Percentiles rank a stretch among this genome's conserved stretches.
These are phyloP conservation scores for Uria aalge DNA, from an alignment of 2,113 vertebrate genomes.

Conservation along the genomic window DNA sequence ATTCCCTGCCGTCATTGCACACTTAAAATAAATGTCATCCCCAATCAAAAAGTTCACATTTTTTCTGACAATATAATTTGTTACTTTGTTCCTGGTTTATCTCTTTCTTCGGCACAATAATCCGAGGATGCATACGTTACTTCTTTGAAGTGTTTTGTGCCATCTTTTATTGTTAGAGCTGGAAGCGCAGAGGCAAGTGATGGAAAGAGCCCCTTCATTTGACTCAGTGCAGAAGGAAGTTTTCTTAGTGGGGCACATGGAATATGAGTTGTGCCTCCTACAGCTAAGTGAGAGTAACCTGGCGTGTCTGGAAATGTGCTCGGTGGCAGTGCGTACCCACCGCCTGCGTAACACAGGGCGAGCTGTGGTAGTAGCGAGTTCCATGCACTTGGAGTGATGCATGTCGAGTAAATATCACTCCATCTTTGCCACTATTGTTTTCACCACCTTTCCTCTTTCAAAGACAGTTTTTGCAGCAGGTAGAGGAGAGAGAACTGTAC, in stretches of 20 bases:
- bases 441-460: neutral
- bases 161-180: constrained; percentile 29
- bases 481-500: neutral
- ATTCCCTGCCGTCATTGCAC: constrained; percentile 82
- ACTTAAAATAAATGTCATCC: constrained; percentile 87
- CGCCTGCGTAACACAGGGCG: fast-evolving
- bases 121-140: neutral
- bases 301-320: neutral
- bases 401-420: neutral
- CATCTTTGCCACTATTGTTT: neutral
- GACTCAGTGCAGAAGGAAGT: neutral
- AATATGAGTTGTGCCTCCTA: neutral
- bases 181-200: neutral
- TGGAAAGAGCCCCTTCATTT: neutral
- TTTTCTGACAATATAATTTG: constrained; percentile 85
- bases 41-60: constrained; percentile 84
- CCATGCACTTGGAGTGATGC: fast-evolving
- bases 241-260: neutral
- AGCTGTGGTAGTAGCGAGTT: neutral
- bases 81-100: constrained; percentile 79
- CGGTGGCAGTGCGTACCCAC: neutral
- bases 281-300: neutral
- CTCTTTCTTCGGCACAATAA: constrained; percentile 60
- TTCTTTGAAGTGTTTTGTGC: constrained; percentile 42
- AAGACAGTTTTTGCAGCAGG: neutral